Base-by-base conservation (phyloP, 2,797 vertebrate species). In the Phataginus tricuspis region DNA sequence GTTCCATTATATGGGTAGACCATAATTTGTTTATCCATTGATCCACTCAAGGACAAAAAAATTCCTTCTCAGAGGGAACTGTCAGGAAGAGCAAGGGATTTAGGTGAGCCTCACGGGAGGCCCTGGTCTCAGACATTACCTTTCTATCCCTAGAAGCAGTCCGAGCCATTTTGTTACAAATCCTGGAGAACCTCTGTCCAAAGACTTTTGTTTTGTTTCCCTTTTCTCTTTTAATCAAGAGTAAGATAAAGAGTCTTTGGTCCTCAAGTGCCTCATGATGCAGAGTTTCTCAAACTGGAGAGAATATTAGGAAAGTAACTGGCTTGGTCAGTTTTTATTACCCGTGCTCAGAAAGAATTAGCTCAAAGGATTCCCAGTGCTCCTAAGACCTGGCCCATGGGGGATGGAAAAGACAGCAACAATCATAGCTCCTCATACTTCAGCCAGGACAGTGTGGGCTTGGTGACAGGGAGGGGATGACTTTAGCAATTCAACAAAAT, bases 241-340 rank as follows among this genome's bases (percentile, higher is more conserved):
- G 31, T 68, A 39, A 77, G 72, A 51, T 75, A 59, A 96, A 64
- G 66, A 91, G 85, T 55, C 71, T 53, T 86, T 23, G 31, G 63
- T 53, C 45, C 66, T 75, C 95, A 86, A 96, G 71, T 88, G 84
- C 66, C 91, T 72, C 68, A 39, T 63, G 80, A 96, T 64, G 57
- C 37, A 75, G 84, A 80, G 64, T 79, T 96, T 94, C 80, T 85
- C 64, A 74, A 80, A 72, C 37, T 91, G 92, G 68, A 78, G n/a
- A 82, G 83, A 89, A 75, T 78, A 64, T 74, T 66, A 86, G 92
- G 64, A 78, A 91, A 68, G 95, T 66, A 64, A 27, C 87, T 21
- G 31, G 51, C 53, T 59, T 83, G 93, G 86, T 87, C 94, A 86
- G 86, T 91, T 95, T 97, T 96, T 95, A 88, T 92, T 86, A 90